Percentiles rank a stretch among this genome's conserved stretches.
phyloP scores from a whole-genome alignment of 2,888 invertebrate species.

The Phaonia tiefii region DNA sequence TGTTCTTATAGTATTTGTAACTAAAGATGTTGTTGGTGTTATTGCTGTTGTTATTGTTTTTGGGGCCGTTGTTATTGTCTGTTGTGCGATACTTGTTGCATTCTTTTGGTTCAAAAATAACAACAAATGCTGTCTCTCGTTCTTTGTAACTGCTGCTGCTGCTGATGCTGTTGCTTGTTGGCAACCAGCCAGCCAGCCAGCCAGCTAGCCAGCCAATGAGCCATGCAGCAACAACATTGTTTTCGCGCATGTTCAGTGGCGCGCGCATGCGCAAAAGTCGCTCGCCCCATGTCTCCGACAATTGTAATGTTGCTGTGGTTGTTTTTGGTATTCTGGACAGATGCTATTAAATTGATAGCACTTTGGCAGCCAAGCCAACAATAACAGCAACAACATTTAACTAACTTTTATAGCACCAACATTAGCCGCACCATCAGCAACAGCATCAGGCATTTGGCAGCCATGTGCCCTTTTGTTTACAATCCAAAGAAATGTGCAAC shows the following conservation, averaged over 20 bases:
- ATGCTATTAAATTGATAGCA: constrained; percentile 79
- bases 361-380: constrained; percentile 57
- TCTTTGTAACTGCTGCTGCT: constrained; percentile 44
- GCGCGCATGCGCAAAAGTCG: constrained; percentile 30
- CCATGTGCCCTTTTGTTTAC: constrained; percentile 66
- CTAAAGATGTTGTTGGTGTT: constrained; percentile 35
- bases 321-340: constrained; percentile 71
- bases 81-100: constrained; percentile 55
- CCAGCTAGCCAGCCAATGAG: constrained; percentile 34
- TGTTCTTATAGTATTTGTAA: constrained; percentile 31
- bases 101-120: constrained; percentile 45
- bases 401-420: background rate
- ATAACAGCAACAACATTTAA: constrained; percentile 26
- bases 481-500: constrained; percentile 56
- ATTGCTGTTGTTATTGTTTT: constrained; percentile 41
- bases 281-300: constrained; percentile 45
- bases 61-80: constrained; percentile 34
- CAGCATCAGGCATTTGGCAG: constrained; percentile 39
- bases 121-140: constrained; percentile 42
- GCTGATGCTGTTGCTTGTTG: constrained; percentile 56
- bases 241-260: background rate
- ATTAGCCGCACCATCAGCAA: constrained; percentile 27
- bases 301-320: constrained; percentile 16
- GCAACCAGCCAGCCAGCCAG: constrained; percentile 50
- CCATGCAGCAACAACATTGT: constrained; percentile 29